These are phyloP conservation scores for Cyphomyrus discorhynchus DNA, from an alignment of 2,113 vertebrate genomes.

Conservation along the genomic window DNA sequence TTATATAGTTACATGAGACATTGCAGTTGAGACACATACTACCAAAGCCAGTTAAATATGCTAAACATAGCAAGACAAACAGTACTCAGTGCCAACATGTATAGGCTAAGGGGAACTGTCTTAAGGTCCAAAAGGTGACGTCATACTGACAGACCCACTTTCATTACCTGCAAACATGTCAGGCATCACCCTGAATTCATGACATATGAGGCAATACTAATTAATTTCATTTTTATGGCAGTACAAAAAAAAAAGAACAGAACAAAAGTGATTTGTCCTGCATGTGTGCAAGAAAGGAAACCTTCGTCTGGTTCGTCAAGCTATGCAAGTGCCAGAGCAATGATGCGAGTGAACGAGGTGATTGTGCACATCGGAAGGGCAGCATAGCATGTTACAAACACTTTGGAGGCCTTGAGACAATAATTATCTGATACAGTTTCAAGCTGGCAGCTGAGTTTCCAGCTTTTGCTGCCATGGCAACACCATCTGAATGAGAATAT, in stretches of 20 bases:
- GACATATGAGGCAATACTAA: neutral
- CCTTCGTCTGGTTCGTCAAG: neutral
- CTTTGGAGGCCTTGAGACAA: conserved; percentile 4
- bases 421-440: conserved; percentile 11
- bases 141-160: neutral
- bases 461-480: conserved; percentile 8
- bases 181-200: neutral
- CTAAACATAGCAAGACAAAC: neutral
- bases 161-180: neutral
- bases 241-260: neutral
- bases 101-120: neutral
- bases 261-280: neutral
- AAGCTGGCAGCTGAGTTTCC: conserved; percentile 11
- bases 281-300: neutral
- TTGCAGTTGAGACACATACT: neutral
- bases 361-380: neutral
- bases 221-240: neutral
- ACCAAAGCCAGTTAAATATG: neutral
- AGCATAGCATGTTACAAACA: neutral
- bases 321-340: neutral
- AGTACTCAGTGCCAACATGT: neutral
- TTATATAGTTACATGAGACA: neutral
- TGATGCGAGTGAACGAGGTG: neutral
- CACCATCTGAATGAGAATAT: conserved; percentile 2
- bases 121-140: neutral